Evolutionary conservation across 2,888 invertebrate species (phyloP), one percentile per base, ranked within the genome.

Genomic region (Hecatera dysodea): DNA sequence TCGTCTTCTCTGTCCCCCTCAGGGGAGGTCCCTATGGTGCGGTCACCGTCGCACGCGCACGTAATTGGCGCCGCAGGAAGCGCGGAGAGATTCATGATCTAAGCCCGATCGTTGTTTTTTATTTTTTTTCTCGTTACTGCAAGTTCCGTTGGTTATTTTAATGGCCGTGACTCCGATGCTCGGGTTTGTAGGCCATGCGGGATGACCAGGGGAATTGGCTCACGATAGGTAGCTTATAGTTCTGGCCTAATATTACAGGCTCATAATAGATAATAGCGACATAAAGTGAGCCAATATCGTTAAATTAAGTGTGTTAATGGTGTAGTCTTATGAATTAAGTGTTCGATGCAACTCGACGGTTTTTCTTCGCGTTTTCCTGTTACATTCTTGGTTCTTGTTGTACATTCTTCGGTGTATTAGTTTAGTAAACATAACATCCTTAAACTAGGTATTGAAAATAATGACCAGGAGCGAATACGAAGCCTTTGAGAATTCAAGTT

Each of bases 21-120:
- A 52, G 19, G 27, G 24, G 11, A 36, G 44, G 22, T 42, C 27
- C 19, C 12, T 29, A 68, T 86, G 70, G 33, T 15, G 42, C 80
- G 70, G 24, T 91, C 91, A 81, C 89, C 46, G 80, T 91, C 91
- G 75, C 87, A 84, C 88, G 76, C 84, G 85, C 87, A 83, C 82
- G 89, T 90, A 90, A 92, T 90, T 91, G 90, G 91, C 91, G 86
- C 86, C 91, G 90, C 91, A 93, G 94, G 94, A 94, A 93, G 91
- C 91, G 89, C 78, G 82, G 88, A 90, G 87, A 91, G 93, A 93
- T 93, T 93, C 93, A 94, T 93, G 94, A 93, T 93, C 92, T 93
- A 92, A 93, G 90, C 92, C 84, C 90, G 90, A 89, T 87, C 82
- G 77, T 78, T 78, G 55, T 74, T 83, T 86, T 83, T 82, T 81